Conservation (phyloP, 2,113 vertebrate species). For the Leucosticte australis region DNA sequence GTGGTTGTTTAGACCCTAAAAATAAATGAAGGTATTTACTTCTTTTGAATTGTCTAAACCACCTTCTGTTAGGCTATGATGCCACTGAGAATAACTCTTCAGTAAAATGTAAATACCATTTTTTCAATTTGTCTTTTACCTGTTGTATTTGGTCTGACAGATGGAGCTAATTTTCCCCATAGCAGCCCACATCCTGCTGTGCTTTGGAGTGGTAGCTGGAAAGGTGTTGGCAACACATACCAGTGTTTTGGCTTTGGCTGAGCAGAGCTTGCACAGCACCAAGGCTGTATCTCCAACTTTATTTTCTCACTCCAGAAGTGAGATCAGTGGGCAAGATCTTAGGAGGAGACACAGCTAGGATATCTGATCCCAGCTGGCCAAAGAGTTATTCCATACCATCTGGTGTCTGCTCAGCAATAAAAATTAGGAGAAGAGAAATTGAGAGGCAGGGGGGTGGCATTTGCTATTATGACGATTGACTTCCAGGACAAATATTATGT, state of each 20-base stretch:
- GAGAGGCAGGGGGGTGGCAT: rapidly evolving
- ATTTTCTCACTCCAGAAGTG: not conserved
- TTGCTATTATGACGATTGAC: not conserved
- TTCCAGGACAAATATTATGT: not conserved
- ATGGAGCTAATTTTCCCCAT: not conserved
- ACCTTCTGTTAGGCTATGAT: not conserved
- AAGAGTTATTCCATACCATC: not conserved
- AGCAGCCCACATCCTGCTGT: not conserved
- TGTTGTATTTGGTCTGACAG: not conserved
- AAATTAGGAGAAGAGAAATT: not conserved
- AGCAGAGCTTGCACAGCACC: not conserved
- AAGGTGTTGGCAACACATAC: not conserved
- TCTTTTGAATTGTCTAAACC: not conserved
- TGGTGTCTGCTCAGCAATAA: not conserved
- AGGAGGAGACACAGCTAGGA: not conserved
- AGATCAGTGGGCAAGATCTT: not conserved
- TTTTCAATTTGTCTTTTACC: not conserved
- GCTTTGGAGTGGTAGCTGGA: not conserved
- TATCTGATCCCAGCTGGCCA: not conserved
- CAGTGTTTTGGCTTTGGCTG: not conserved
- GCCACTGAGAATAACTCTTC: rapidly evolving
- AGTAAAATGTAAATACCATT: not conserved
- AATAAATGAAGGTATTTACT: not conserved
- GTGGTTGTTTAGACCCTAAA: not conserved
- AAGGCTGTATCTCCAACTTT: not conserved